Percentiles rank a stretch among this genome's conserved stretches.
These are phyloP conservation scores for Rhabdomys dilectus DNA, from an alignment of 2,113 vertebrate genomes.

Conservation along the genomic window DNA sequence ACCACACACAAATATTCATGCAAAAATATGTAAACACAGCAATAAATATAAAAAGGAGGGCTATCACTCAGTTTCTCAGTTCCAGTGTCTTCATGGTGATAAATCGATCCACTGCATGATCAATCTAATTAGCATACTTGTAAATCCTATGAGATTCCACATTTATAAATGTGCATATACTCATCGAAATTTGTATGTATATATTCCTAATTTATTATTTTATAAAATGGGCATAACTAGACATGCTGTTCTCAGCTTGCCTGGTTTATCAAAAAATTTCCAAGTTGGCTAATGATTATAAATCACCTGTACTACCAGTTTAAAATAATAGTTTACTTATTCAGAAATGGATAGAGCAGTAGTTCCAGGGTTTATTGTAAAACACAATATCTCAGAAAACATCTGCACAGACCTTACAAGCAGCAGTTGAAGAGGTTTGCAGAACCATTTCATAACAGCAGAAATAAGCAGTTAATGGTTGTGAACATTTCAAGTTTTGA, in stretches of 20 bases:
- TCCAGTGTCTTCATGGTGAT: not conserved
- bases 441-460: not conserved
- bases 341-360: not conserved
- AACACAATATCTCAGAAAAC: not conserved
- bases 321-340: not conserved
- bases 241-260: not conserved
- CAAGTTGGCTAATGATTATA: not conserved
- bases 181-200: not conserved
- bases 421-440: not conserved
- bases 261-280: not conserved
- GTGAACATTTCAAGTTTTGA: slow-evolving; percentile 17
- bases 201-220: not conserved
- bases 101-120: not conserved
- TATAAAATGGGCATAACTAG: not conserved
- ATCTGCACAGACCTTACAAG: not conserved
- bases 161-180: not conserved
- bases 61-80: not conserved
- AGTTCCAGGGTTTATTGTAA: not conserved
- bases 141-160: not conserved
- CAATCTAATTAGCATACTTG: not conserved
- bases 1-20: not conserved
- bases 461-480: slow-evolving; percentile 63
- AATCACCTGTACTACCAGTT: not conserved
- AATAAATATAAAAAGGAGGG: not conserved
- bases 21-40: not conserved